phyloP scores from a whole-genome alignment of 2,888 invertebrate species.

The Hirtodrosophila alboralis region DNA sequence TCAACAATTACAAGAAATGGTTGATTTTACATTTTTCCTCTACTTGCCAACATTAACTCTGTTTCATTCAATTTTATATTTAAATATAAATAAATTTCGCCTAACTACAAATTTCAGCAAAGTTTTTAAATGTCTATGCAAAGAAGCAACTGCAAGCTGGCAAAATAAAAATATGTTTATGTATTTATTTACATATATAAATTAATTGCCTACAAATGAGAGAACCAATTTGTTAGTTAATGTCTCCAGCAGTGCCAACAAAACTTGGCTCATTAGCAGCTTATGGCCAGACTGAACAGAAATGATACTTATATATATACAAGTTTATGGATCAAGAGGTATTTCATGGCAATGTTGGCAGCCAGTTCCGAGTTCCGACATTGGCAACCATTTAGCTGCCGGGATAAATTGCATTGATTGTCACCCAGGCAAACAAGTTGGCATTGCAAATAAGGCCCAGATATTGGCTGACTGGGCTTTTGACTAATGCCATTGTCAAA shows the following conservation, averaged over 20 bases:
- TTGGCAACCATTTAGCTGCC: constrained; percentile 38
- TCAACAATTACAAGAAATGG: too few relatives aligned
- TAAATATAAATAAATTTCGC: too few relatives aligned
- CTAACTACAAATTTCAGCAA: too few relatives aligned
- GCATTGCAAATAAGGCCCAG: constrained; percentile 53
- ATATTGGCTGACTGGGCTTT: constrained; percentile 34
- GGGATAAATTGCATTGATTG: constrained; percentile 59
- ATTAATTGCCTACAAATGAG: constrained; percentile 60
- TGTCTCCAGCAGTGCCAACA: not conserved
- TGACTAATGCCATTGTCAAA: constrained; percentile 76
- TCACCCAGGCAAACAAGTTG: constrained; percentile 51
- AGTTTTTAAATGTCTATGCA: too few relatives aligned
- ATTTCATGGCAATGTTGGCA: constrained; percentile 12
- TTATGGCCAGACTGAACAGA: constrained; percentile 13
- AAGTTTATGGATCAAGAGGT: not conserved
- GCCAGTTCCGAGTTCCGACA: constrained; percentile 16
- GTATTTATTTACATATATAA: too few relatives aligned
- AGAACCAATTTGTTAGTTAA: constrained; percentile 57
- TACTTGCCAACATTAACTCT: too few relatives aligned
- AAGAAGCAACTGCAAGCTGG: not conserved
- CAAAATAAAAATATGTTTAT: not conserved
- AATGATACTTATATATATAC: constrained; percentile 8
- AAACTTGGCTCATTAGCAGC: constrained; percentile 57
- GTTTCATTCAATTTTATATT: too few relatives aligned
- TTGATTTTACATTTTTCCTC: too few relatives aligned